Base-by-base conservation (phyloP, 2,888 invertebrate genomes). In the Cryptocephalus moraei region DNA sequence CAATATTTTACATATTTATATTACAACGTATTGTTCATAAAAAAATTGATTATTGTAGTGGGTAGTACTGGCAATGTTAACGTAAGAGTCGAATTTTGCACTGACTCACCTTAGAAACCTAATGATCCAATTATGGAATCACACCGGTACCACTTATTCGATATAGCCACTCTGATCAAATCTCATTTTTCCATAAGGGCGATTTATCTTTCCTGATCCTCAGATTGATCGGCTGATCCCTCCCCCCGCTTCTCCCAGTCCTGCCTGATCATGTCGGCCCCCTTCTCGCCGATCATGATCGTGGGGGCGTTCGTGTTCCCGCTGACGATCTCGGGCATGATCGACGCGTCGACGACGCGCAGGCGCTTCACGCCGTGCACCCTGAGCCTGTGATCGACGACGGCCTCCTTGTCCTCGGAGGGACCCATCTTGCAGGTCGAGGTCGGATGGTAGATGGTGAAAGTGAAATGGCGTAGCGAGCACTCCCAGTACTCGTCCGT, bases 211-310 rank as follows among this genome's bases (percentile, higher is more conserved):
- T n/a, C n/a, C n/a, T n/a, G n/a, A n/a, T n/a, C n/a, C n/a, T n/a
- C n/a, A n/a, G n/a, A n/a, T n/a, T n/a, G n/a, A n/a, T n/a, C n/a
- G n/a, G n/a, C n/a, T n/a, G n/a, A n/a, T n/a, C 51, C 4, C 63
- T 22, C 22, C 3, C 22, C 22, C 22, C 6, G 22, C 2, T 22
- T 6, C 22, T 22, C 61, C 88, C 89, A 90, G 68, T 90, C 89
- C 65, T 89, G 83, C 65, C 90, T 91, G 52, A 92, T 87, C 79
- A 92, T 80, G 64, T 92, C 91, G 8, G 91, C 82, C 0, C 82
- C 90, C 66, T 91, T 91, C 62, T 92, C 91, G 0, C 85, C 92
- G 44, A 92, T 91, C 89, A 91, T 91, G 40, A 92, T 89, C 1
- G 82, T 81, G 0, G 90, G 90, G 1, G 91, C 91, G 66, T 91